These are phyloP conservation scores for Corydoras maculifer DNA, from an alignment of 2,113 vertebrate species.

Conservation along the genomic window DNA sequence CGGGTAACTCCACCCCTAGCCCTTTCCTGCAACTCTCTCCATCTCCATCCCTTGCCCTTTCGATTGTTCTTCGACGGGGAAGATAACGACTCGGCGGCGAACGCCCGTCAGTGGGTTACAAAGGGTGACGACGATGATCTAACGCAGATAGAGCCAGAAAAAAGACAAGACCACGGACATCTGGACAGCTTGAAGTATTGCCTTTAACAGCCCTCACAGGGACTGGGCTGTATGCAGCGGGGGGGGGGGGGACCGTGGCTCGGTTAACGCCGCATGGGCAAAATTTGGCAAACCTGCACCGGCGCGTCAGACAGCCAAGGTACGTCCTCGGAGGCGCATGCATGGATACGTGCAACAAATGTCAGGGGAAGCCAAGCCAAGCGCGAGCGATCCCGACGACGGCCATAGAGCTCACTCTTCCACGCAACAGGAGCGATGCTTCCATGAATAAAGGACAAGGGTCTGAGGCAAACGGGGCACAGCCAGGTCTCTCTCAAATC, in stretches of 20 bases:
- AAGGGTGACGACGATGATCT: constrained; percentile 8
- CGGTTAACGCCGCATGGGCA: constrained; percentile 30
- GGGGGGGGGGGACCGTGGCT: constrained; percentile 12
- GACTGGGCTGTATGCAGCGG: not conserved
- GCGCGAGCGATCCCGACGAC: constrained; percentile 16
- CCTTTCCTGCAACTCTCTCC: not conserved
- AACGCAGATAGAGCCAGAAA: constrained; percentile 3
- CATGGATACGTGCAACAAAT: constrained; percentile 24
- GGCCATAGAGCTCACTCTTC: constrained; percentile 16
- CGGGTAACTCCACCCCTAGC: not conserved
- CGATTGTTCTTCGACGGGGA: not conserved
- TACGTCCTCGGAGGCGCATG: too few relatives aligned
- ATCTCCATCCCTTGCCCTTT: not conserved
- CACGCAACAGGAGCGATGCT: constrained; percentile 18
- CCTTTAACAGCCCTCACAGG: constrained; percentile 33
- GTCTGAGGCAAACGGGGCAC: not conserved
- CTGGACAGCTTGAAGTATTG: constrained; percentile 26
- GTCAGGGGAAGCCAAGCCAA: constrained; percentile 12
- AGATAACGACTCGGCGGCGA: not conserved
- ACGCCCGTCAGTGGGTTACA: constrained; percentile 12
- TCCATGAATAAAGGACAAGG: not conserved
- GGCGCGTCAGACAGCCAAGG: not conserved
- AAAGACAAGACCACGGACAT: not conserved
- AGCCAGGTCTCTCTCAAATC: constrained; percentile 49
- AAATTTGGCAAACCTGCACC: constrained; percentile 18